Percentiles rank a stretch among this genome's conserved stretches.
These are phyloP conservation scores for Candoia aspera DNA, from an alignment of 2,113 vertebrate genomes.

Conservation along the genomic window DNA sequence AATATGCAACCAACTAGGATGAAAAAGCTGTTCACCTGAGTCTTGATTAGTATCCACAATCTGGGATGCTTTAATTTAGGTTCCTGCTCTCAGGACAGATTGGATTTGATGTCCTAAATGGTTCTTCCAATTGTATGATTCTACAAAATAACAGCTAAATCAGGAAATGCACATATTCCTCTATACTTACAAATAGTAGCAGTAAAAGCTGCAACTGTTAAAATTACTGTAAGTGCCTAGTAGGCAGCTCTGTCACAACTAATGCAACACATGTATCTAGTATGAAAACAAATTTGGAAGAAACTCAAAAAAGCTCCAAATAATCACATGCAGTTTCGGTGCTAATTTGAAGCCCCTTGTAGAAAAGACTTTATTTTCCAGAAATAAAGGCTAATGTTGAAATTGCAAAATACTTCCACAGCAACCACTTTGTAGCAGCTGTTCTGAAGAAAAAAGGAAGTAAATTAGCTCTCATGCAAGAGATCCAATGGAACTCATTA, in stretches of 20 bases:
- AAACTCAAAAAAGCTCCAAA: not conserved
- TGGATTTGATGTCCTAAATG: not conserved
- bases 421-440: not conserved
- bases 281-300: not conserved
- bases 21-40: not conserved
- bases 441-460: not conserved
- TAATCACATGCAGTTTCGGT: not conserved
- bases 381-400: slow-evolving; percentile 1
- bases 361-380: not conserved
- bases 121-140: not conserved
- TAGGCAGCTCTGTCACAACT: not conserved
- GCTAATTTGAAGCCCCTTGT: not conserved
- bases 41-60: not conserved
- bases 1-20: not conserved
- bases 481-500: not conserved
- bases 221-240: not conserved
- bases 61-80: not conserved
- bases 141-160: not conserved
- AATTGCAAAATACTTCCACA: not conserved
- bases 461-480: not conserved
- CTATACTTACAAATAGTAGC: not conserved
- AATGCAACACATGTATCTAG: not conserved
- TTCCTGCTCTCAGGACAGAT: not conserved
- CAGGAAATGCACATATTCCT: not conserved
- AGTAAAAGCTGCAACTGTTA: not conserved